A percentile compares a stretch with the other conserved stretches of the same genome.
phyloP scores from a whole-genome alignment of 2,888 invertebrate species.

The Ennomos fuscantarius region DNA sequence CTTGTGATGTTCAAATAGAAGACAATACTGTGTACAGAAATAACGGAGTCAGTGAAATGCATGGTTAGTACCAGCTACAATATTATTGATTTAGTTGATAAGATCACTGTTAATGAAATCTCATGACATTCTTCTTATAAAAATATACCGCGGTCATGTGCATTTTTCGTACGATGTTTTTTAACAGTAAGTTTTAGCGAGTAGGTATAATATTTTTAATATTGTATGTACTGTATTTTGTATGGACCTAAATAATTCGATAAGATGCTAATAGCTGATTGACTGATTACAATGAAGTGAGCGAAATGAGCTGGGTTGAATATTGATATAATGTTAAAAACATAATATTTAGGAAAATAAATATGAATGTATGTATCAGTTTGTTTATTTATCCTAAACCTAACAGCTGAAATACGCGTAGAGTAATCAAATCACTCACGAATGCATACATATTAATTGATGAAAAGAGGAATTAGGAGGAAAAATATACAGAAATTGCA shows the following conservation, averaged over 20 bases:
- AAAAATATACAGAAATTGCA: constrained; percentile 66
- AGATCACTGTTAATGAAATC: constrained; percentile 48
- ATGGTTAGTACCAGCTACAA: constrained; percentile 43
- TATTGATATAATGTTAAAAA: constrained; percentile 57
- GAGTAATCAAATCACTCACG: constrained; percentile 5
- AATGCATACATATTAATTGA: constrained; percentile 21
- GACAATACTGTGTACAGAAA: constrained; percentile 37
- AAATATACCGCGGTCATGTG: not conserved
- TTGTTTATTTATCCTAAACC: constrained; percentile 43
- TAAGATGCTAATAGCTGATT: constrained; percentile 31
- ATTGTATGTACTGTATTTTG: constrained; percentile 31
- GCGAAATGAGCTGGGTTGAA: constrained; percentile 44
- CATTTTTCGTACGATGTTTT: constrained; percentile 15
- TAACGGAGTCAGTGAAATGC: constrained; percentile 34
- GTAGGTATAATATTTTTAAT: constrained; percentile 26
- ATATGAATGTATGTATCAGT: constrained; percentile 52
- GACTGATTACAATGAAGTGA: constrained; percentile 52
- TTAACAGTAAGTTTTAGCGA: constrained; percentile 12
- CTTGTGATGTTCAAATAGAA: constrained; percentile 19
- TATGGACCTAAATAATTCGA: constrained; percentile 38
- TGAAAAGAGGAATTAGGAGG: constrained; percentile 35
- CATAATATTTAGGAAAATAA: constrained; percentile 62
- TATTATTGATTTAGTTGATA: constrained; percentile 39
- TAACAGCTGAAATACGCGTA: constrained; percentile 26
- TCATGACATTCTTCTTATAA: constrained; percentile 36